Base-by-base conservation (phyloP, 1,140 invertebrate species). In the Octopus bimaculoides region DNA sequence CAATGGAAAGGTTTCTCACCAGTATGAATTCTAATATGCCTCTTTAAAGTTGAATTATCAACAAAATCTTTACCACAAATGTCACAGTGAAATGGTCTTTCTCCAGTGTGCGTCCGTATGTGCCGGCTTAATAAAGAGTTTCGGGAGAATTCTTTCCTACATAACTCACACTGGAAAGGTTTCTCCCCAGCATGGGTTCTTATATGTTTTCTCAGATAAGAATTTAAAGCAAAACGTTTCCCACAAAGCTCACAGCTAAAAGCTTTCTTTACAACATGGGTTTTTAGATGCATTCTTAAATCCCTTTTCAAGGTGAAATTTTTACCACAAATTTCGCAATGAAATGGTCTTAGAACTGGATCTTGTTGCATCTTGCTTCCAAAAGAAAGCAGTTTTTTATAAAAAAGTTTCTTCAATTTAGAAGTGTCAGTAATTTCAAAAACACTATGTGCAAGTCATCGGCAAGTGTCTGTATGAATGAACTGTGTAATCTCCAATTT, bases 331-430 rank as follows among this genome's bases (percentile, higher is more conserved):
- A 78, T 17, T 17, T 71, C 56, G 52, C 78, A 78, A 54, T n/a
- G 17, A 52, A 20, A 95, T 98, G 90, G 91, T 93, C 71, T 93
- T 95, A 41, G 26, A 41, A 41, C 26, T 41, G 26, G 26, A 41
- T 41, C 26, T 41, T 41, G 26, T 41, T 41, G 26, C 26, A 41
- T 41, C 26, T 3, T 41, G 26, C 26, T 41, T 41, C 26, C 26
- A 41, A 41, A 41, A 41, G 26, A 41, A 41, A 41, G 26, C 3
- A 3, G 1, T 41, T 41, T 41, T 41, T 41, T 41, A 2, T 41
- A 41, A 41, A 41, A 41, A 41, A 41, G 26, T 41, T 41, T 41
- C 26, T 41, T 41, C 26, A 41, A 41, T 41, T 1, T 41, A 41
- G 26, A 41, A 41, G 26, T 41, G 26, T 41, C 26, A 41, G 26